phyloP scores from a whole-genome alignment of 2,888 invertebrate genomes.

The Erannis defoliaria region DNA sequence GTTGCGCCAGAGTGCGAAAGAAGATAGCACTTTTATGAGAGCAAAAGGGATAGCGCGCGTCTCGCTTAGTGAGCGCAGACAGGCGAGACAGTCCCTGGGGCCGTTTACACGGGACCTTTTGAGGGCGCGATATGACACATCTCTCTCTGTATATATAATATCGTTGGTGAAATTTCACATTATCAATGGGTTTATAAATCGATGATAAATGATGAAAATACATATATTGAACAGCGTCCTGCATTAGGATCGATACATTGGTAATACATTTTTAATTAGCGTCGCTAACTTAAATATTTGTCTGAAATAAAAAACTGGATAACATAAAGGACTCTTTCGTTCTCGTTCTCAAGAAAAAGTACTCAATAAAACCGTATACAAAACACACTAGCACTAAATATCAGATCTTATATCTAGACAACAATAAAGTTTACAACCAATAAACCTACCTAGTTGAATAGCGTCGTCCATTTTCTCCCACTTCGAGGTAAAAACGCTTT shows the following conservation, averaged over 20 bases:
- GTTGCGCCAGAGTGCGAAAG: no score
- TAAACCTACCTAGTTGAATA: conserved; percentile 93
- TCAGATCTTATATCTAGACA: conserved; percentile 25
- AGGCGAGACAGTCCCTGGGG: no score
- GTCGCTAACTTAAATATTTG: not conserved
- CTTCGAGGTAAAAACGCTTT: conserved; percentile 87
- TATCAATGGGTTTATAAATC: not conserved
- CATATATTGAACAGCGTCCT: not conserved
- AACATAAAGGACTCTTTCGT: not conserved
- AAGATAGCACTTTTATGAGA: no score
- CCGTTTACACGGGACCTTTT: no score
- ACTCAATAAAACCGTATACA: not conserved
- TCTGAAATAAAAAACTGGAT: not conserved
- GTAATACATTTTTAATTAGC: not conserved
- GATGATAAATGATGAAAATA: not conserved
- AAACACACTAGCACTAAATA: not conserved
- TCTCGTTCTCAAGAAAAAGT: not conserved
- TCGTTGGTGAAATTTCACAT: no score
- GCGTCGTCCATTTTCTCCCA: conserved; percentile 96
- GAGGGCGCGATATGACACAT: no score
- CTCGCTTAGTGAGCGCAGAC: no score
- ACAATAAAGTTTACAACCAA: conserved; percentile 48
- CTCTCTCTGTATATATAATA: no score
- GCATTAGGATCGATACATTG: not conserved
- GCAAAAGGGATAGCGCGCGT: no score